Conservation (phyloP, 2,888 invertebrate genomes). For the Melolontha melolontha region DNA sequence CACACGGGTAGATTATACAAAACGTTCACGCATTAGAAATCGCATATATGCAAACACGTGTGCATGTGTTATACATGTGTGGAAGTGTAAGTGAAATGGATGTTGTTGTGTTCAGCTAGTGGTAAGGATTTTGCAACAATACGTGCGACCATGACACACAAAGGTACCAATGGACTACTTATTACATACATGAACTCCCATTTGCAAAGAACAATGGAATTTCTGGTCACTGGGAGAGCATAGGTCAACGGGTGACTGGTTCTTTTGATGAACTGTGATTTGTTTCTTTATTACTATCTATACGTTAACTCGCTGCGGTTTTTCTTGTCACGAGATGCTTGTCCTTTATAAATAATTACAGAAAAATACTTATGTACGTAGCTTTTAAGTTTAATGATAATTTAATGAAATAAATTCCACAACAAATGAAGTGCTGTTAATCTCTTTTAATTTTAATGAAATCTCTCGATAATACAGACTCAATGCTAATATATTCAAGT, state of each 20-base stretch:
- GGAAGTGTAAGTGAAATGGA: constrained; percentile 5
- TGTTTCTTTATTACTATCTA: constrained; percentile 15
- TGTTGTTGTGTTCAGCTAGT: constrained; percentile 10
- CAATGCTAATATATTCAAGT: no score
- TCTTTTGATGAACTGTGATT: constrained; percentile 1
- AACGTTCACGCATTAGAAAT: constrained; percentile 6
- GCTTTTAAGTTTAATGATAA: no score
- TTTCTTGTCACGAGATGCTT: background rate
- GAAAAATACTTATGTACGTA: no score
- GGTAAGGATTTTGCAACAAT: constrained; percentile 31
- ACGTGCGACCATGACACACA: constrained; percentile 27
- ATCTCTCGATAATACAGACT: no score
- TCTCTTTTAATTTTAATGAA: no score
- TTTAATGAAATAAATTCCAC: no score
- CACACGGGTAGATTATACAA: background rate
- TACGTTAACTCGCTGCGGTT: background rate
- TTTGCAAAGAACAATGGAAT: constrained; percentile 25
- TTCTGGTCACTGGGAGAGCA: constrained; percentile 24
- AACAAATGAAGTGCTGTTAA: no score
- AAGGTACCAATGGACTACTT: constrained; percentile 29
- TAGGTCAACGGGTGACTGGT: constrained; percentile 27
- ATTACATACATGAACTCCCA: constrained; percentile 27
- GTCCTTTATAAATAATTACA: no score
- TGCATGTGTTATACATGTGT: background rate
- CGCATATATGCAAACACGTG: no score